Base-by-base conservation (phyloP, 2,888 invertebrate species). In the Rhingia rostrata region DNA sequence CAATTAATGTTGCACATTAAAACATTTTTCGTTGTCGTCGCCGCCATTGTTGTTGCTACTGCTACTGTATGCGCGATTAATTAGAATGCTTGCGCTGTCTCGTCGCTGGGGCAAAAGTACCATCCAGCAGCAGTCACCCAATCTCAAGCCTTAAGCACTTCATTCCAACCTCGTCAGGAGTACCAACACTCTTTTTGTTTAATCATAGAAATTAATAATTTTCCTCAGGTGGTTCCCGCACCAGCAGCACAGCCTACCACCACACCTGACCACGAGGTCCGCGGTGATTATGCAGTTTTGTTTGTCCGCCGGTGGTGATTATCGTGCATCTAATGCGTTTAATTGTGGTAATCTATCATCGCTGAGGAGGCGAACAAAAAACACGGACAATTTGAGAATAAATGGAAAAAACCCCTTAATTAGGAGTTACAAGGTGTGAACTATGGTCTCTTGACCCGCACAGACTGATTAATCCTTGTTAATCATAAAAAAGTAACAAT, bases 301-400 rank as follows among this genome's bases (percentile, higher is more conserved):
- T 78, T 78, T 82, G 53, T 58, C 61, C 58, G 69, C 30, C 73
- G 66, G 60, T 80, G 78, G 70, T 82, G 82, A 82, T 82, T 72
- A 82, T 78, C 70, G 72, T 63, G 67, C 82, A 82, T 82, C 82
- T 82, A 82, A 82, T 78, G 82, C 77, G 78, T 67, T 82, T 73
- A 82, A 82, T 78, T 67, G 78, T 37, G 45, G 54, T 61, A 66
- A 82, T 82, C 78, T 49, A 78, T 82, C 82, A 82, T 35, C 51
- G 72, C 61, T 51, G 60, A 72, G 33, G 64, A 70, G 53, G 43
- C 33, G 33, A 58, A 14, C 47, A 58, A 45, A 70, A 45, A 49
- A 39, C 6, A 32, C 22, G 22, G 22, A 30, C 22, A 9, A 12
- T 7, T 22, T 4, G 51, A 4, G 12, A 35, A n/a, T 12, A n/a